Conservation (phyloP, 2,113 vertebrate genomes). For the Strigops habroptila region DNA sequence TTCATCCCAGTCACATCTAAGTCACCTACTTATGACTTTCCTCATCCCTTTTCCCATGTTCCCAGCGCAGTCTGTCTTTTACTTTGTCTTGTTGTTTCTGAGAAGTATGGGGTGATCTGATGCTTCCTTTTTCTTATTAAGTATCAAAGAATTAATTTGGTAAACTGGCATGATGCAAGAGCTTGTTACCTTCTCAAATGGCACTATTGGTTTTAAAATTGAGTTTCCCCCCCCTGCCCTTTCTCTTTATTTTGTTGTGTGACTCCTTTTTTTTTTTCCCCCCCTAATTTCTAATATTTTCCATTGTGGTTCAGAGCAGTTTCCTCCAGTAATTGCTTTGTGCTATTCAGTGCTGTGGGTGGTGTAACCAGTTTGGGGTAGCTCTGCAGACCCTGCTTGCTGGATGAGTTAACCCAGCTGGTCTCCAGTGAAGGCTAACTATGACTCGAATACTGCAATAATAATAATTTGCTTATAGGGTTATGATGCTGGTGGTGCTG, state of each 20-base stretch:
- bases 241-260: neutral
- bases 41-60: neutral
- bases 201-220: neutral
- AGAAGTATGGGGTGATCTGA: neutral
- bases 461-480: neutral
- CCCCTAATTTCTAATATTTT: fast-evolving
- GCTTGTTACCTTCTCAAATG: neutral
- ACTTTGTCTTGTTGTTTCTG: neutral
- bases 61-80: neutral
- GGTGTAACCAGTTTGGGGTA: neutral
- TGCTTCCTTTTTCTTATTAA: neutral
- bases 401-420: neutral
- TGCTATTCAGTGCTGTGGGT: fast-evolving
- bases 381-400: neutral
- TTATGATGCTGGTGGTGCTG: neutral
- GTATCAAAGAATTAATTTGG: neutral
- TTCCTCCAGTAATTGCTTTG: neutral
- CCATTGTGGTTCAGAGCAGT: neutral
- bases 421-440: neutral
- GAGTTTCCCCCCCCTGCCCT: too few relatives aligned
- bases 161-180: neutral
- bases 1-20: fast-evolving
- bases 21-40: neutral
- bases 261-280: neutral
- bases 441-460: neutral